These are phyloP conservation scores for Dendrocopos noguchii DNA, from an alignment of 2,113 vertebrate species.

Conservation along the genomic window DNA sequence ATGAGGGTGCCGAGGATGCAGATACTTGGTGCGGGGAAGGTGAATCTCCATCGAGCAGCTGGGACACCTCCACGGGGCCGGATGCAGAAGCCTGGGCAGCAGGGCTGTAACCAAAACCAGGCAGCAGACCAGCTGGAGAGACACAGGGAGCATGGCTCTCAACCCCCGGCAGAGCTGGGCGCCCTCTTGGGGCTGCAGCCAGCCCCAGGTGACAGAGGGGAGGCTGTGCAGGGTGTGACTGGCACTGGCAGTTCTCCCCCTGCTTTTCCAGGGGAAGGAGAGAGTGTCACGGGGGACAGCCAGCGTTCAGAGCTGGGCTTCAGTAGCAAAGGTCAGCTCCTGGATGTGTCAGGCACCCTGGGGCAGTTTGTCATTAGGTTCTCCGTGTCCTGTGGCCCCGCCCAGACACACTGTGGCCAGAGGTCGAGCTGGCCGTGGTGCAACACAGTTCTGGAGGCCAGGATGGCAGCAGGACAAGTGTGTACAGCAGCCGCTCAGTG, in stretches of 20 bases:
- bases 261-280: neutral
- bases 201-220: rapidly evolving
- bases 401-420: rapidly evolving
- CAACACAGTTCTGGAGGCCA: rapidly evolving
- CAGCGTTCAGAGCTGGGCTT: neutral
- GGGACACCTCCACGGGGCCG: rapidly evolving
- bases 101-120: neutral
- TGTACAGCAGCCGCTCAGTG: rapidly evolving
- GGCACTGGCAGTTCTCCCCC: rapidly evolving
- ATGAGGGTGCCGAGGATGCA: rapidly evolving
- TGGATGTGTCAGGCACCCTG: rapidly evolving
- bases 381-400: rapidly evolving
- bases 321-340: neutral
- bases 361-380: neutral
- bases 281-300: rapidly evolving
- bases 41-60: rapidly evolving
- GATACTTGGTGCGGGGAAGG: rapidly evolving
- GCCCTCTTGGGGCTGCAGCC: rapidly evolving
- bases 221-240: rapidly evolving
- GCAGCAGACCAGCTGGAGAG: neutral
- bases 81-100: neutral
- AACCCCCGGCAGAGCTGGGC: rapidly evolving
- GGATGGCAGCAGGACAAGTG: rapidly evolving
- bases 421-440: rapidly evolving
- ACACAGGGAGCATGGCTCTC: rapidly evolving